Evolutionary conservation across 2,113 vertebrate species (phyloP).

Genomic region (Aspiorhynchus laticeps): DNA sequence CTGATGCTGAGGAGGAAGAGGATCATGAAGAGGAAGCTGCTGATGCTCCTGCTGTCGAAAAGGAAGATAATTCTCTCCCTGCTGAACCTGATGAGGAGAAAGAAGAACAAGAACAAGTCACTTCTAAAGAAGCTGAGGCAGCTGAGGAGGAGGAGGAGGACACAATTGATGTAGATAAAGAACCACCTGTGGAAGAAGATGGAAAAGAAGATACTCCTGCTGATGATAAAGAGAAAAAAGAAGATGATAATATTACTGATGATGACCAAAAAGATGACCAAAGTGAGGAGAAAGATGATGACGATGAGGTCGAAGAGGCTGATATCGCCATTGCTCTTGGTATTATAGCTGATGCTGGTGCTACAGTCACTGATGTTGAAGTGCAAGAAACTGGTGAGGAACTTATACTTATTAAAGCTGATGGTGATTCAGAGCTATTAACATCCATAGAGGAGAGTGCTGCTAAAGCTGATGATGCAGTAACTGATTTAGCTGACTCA

Average conservation of each 20-base stretch:
- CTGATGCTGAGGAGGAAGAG: conserved; percentile 8
- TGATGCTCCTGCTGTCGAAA: background rate
- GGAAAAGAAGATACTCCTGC: background rate
- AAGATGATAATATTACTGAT: background rate
- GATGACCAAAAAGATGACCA: conserved; percentile 29
- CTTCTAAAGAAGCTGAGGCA: conserved; percentile 11
- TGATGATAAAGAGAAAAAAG: background rate
- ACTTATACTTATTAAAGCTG: background rate
- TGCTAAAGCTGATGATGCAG: conserved; percentile 21
- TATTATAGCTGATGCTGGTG: conserved; percentile 18
- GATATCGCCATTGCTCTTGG: conserved; percentile 24
- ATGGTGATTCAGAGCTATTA: background rate
- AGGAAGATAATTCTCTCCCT: background rate
- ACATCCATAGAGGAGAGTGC: conserved; percentile 5
- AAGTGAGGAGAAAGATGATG: conserved; percentile 18
- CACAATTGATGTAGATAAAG: conserved; percentile 2
- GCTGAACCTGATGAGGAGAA: conserved; percentile 34
- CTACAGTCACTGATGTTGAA: conserved; percentile 25
- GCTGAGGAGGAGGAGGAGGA: background rate
- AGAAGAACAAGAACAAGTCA: conserved; percentile 14
- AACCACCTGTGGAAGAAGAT: background rate
- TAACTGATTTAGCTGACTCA: conserved; percentile 18
- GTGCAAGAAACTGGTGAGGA: conserved; percentile 39
- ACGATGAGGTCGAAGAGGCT: conserved; percentile 18
- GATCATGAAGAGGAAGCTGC: background rate